These are phyloP conservation scores for Abscondita cerata DNA, from an alignment of 2,888 invertebrate genomes.

Conservation along the genomic window DNA sequence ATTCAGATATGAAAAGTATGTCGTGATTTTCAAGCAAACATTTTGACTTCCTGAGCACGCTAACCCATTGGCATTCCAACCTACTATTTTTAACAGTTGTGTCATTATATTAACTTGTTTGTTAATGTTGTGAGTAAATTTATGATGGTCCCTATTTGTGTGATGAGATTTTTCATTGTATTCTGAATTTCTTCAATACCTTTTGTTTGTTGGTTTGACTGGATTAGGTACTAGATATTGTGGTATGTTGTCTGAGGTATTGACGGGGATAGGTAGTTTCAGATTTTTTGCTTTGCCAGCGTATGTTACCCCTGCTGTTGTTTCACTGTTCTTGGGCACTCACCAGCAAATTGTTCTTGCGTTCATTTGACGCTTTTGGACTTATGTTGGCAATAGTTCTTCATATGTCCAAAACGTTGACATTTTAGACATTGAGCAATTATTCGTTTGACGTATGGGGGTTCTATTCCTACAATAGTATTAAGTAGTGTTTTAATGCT, in stretches of 20 bases:
- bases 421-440: constrained; percentile 19
- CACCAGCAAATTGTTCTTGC: constrained; percentile 4
- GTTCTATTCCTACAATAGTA: constrained; percentile 9
- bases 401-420: constrained; percentile 13
- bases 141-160: constrained; percentile 8
- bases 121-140: constrained; percentile 10
- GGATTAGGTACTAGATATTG: not conserved
- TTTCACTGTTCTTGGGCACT: constrained; percentile 10
- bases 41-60: constrained; percentile 2
- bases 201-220: not conserved
- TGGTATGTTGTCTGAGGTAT: not conserved
- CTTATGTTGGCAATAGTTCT: constrained; percentile 17
- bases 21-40: constrained; percentile 9
- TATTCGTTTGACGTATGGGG: constrained; percentile 8
- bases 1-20: constrained; percentile 14
- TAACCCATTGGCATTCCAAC: constrained; percentile 18
- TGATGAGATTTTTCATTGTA: constrained; percentile 13
- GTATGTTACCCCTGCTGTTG: not conserved
- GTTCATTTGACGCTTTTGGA: constrained; percentile 21
- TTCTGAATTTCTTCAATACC: not conserved
- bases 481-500: constrained; percentile 7
- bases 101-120: constrained; percentile 6
- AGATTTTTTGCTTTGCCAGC: not conserved
- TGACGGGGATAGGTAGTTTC: not conserved
- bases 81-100: constrained; percentile 1